phyloP scores from a whole-genome alignment of 2,888 invertebrate genomes.

The Agrotis ipsilon region DNA sequence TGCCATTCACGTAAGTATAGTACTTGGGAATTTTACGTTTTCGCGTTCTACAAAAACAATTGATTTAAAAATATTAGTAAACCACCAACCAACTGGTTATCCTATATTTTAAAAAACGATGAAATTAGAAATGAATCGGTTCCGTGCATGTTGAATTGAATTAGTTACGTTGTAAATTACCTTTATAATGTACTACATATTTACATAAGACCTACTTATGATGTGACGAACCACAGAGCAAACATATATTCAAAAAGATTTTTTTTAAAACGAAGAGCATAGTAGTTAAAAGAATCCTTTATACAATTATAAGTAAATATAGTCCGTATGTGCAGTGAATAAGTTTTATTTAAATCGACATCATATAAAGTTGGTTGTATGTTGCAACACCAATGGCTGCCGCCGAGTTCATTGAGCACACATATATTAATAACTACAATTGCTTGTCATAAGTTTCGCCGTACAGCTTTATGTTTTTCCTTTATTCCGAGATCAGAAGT shows the following conservation, averaged over 20 bases:
- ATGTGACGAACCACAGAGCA: conserved; percentile 8
- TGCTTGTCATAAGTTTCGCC: conserved; percentile 51
- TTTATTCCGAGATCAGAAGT: conserved; percentile 46
- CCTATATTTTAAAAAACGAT: background rate
- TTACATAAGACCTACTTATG: conserved; percentile 3
- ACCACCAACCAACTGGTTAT: background rate
- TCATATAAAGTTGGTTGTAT: conserved; percentile 1
- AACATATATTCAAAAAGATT: background rate
- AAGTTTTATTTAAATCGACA: conserved; percentile 20
- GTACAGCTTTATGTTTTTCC: conserved; percentile 50
- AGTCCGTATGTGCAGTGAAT: background rate
- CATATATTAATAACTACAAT: conserved; percentile 60
- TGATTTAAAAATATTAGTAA: no score
- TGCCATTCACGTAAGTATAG: background rate
- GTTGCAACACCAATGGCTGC: conserved; percentile 25
- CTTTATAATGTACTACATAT: background rate
- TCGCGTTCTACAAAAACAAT: no score
- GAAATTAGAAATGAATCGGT: conserved; percentile 19
- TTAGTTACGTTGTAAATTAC: conserved; percentile 22
- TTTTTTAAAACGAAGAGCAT: background rate
- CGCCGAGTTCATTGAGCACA: conserved; percentile 45
- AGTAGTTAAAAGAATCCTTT: background rate
- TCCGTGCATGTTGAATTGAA: conserved; percentile 23
- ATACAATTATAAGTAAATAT: conserved; percentile 12
- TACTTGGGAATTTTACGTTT: background rate